These are phyloP conservation scores for Panthera leo DNA, from an alignment of 2,113 vertebrate species.

Conservation along the genomic window DNA sequence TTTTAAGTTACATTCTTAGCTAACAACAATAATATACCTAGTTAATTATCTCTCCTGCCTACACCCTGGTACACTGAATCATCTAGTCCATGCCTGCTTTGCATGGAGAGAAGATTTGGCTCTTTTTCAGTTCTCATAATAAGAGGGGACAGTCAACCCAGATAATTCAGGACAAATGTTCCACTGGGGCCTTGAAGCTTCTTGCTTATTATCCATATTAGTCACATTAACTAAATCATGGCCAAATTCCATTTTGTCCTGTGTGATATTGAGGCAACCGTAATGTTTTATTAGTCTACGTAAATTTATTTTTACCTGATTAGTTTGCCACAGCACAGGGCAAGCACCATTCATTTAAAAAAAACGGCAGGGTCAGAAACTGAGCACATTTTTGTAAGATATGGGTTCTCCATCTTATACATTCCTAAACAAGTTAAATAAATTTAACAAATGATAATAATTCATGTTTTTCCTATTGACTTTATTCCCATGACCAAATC, in stretches of 20 bases:
- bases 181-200: constrained; percentile 15
- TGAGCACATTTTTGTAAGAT: not conserved
- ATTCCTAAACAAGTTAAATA: not conserved
- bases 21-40: not conserved
- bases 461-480: not conserved
- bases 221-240: constrained; percentile 47
- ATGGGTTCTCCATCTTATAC: not conserved
- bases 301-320: constrained; percentile 32
- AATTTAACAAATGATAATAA: not conserved
- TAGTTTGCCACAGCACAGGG: not conserved
- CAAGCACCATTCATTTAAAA: not conserved
- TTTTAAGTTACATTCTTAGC: not conserved
- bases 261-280: not conserved
- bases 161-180: constrained; percentile 67
- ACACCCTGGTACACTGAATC: not conserved
- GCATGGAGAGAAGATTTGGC: not conserved
- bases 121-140: constrained; percentile 44
- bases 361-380: not conserved
- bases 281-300: not conserved
- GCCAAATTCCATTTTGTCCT: constrained; percentile 7
- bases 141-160: constrained; percentile 58
- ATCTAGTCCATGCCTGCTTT: not conserved
- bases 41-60: not conserved
- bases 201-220: constrained; percentile 48
- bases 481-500: not conserved